These are phyloP conservation scores for Samia ricini DNA, from an alignment of 1,140 invertebrate species.

Conservation along the genomic window DNA sequence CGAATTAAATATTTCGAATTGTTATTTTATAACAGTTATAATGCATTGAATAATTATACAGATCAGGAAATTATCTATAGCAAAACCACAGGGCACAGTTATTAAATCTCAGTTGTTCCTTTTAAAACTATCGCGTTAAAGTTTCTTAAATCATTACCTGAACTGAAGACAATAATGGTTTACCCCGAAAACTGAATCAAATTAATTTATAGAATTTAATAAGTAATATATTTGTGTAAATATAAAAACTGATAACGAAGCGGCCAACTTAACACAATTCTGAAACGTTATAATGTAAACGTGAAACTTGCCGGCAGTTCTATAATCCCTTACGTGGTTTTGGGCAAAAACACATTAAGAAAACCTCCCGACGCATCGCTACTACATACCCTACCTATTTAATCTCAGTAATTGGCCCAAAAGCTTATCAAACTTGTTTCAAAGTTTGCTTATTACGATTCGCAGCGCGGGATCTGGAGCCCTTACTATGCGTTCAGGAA, in stretches of 20 bases:
- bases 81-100: too few relatives aligned
- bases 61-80: too few relatives aligned
- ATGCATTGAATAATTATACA: too few relatives aligned
- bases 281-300: conserved; percentile 1
- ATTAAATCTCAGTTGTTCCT: too few relatives aligned
- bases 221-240: too few relatives aligned
- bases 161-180: too few relatives aligned
- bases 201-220: too few relatives aligned
- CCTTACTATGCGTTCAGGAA: neutral
- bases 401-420: conserved; percentile 47
- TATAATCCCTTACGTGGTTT: conserved; percentile 1
- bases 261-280: neutral
- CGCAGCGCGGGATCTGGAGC: conserved; percentile 25
- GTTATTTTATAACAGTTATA: too few relatives aligned
- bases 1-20: too few relatives aligned
- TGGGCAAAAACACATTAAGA: conserved; percentile 15
- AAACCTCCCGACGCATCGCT: conserved; percentile 11
- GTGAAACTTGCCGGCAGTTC: neutral
- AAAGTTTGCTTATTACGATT: conserved; percentile 65
- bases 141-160: too few relatives aligned
- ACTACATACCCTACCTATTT: conserved; percentile 23
- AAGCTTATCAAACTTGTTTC: conserved; percentile 55
- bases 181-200: too few relatives aligned
- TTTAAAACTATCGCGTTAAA: too few relatives aligned
- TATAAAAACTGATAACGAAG: neutral